Evolutionary conservation across 2,113 vertebrate genomes (phyloP), one percentile per base, ranked within the genome.

Genomic region (Chlorodrepanis virens): DNA sequence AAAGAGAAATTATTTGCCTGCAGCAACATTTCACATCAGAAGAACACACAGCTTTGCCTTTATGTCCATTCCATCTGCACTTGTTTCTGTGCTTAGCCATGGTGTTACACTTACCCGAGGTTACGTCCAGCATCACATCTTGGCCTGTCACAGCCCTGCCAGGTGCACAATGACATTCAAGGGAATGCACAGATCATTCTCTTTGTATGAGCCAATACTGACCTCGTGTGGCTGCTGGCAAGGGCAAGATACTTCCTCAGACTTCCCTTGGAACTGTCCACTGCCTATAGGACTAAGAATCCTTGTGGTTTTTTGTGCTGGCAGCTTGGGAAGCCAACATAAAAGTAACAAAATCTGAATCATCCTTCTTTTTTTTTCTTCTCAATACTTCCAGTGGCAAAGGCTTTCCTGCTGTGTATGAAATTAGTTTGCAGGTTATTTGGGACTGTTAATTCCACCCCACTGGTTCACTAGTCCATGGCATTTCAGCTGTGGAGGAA

Each of bases 201-300:
- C 0, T 42, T 76, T 57, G 12, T 54, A 1, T 44, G 84, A 87
- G 61, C 59, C 42, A 31, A 72, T 5, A 85, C 69, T 90, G 94
- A 95, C 91, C 89, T 61, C 93, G 3, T 83, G 93, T 95, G 95
- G 84, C 59, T 85, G 35, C 42, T 37, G 67, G 15, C 11, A 45
- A 33, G 47, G 35, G 23, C 8, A 54, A 22, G 33, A 8, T 6
- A 10, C 14, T 25, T 67, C 16, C 42, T 85, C 14, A 4, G 35
- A 3, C 18, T 65, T 80, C 40, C 14, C 39, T n/a, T 49, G 19
- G 33, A 29, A 52, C 21, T 37, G 47, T 12, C 59, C 35, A 3
- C 42, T 65, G 39, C 37, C 74, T 29, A 8, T 4, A 35, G 54
- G 22, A 49, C 24, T 67, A 9, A 40, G 10, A 47, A 7, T 3